A percentile compares a stretch with the other conserved stretches of the same genome.
Evolutionary conservation across 2,888 invertebrate genomes (phyloP).

Genomic region (Meloe dianella): DNA sequence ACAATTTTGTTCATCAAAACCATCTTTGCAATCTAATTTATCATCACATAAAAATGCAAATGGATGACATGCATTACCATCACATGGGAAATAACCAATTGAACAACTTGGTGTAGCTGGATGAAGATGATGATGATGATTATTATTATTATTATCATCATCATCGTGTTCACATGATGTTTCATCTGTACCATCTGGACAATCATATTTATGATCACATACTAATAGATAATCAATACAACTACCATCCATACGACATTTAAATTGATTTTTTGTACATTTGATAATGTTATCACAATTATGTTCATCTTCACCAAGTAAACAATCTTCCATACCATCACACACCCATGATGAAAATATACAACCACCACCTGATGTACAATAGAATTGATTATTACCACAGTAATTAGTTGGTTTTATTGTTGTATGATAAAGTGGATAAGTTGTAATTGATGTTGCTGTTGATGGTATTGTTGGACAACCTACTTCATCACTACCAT

Average conservation of each 20-base stretch:
- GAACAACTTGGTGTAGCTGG: conserved; percentile 62
- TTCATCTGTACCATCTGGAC: conserved; percentile 67
- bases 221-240: conserved; percentile 63
- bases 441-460: conserved; percentile 23
- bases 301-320: conserved; percentile 68
- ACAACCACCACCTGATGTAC: conserved; percentile 64
- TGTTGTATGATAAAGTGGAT: conserved; percentile 1
- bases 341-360: conserved; percentile 69
- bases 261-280: conserved; percentile 62
- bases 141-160: conserved; percentile 32
- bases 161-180: conserved; percentile 46
- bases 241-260: conserved; percentile 68
- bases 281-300: conserved; percentile 47
- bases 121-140: conserved; percentile 27
- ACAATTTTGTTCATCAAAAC: conserved; percentile 75
- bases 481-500: conserved; percentile 75
- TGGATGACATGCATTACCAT: conserved; percentile 67
- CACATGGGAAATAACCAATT: conserved; percentile 64
- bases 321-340: conserved; percentile 67
- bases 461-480: conserved; percentile 38
- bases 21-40: conserved; percentile 74
- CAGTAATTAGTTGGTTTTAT: conserved; percentile 51
- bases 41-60: conserved; percentile 70
- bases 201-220: conserved; percentile 64
- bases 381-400: conserved; percentile 65